A percentile compares a stretch with the other conserved stretches of the same genome.
Evolutionary conservation across 2,113 vertebrate species (phyloP).

Genomic region (Leptosomus discolor): DNA sequence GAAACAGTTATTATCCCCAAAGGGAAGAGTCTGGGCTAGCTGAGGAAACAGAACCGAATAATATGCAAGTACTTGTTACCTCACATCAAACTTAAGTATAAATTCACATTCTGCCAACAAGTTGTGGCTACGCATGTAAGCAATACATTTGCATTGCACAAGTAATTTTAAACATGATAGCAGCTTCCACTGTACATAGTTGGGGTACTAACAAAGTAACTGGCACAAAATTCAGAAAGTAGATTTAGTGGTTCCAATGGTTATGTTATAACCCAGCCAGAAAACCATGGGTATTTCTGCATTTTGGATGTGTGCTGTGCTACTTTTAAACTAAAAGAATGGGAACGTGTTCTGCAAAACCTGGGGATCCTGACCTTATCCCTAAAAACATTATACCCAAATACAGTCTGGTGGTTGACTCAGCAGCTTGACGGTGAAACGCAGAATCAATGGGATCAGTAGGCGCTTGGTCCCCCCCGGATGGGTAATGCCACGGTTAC

Average conservation of each 20-base stretch:
- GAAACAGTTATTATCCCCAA: fast-evolving
- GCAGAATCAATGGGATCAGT: not conserved
- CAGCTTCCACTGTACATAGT: not conserved
- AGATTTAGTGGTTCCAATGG: not conserved
- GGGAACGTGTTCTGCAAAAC: not conserved
- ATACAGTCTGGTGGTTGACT: not conserved
- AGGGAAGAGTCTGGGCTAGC: not conserved
- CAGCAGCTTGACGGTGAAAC: not conserved
- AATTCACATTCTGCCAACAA: not conserved
- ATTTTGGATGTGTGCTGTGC: not conserved
- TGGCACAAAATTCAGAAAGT: not conserved
- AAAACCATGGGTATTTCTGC: not conserved
- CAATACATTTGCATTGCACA: not conserved
- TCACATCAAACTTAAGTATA: not conserved
- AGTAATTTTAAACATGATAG: not conserved
- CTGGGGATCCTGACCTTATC: not conserved
- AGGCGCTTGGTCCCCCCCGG: not conserved
- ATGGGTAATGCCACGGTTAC: not conserved
- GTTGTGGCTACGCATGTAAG: not conserved
- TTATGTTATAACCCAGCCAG: not conserved
- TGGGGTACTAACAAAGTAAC: not conserved
- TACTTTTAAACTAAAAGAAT: not conserved
- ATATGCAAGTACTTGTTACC: not conserved
- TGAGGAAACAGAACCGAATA: not conserved
- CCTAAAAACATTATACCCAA: not conserved